Percentiles rank a stretch among this genome's conserved stretches.
Evolutionary conservation across 1,140 invertebrate genomes (phyloP).

Genomic region (Colletes latitarsis): DNA sequence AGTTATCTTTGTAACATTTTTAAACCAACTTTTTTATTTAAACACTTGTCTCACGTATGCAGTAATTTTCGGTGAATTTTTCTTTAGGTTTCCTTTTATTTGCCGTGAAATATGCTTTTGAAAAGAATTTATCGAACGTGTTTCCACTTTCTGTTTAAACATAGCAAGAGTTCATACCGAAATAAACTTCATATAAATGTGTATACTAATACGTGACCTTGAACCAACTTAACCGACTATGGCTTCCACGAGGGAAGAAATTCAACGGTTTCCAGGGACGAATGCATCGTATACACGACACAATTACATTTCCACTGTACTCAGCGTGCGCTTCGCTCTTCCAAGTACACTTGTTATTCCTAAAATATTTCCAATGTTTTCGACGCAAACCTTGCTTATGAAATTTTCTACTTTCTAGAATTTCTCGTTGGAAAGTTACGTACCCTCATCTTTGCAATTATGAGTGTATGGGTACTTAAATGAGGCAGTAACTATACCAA

Average conservation of each 20-base stretch:
- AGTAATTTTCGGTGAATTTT: too few species aligned
- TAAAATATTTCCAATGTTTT: background rate
- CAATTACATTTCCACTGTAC: slow-evolving; percentile 11
- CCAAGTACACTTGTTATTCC: background rate
- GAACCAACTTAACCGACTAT: slow-evolving; percentile 47
- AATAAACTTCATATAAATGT: background rate
- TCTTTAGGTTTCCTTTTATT: too few species aligned
- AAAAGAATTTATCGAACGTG: background rate
- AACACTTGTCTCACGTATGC: too few species aligned
- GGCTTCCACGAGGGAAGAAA: slow-evolving; percentile 47
- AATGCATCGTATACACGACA: slow-evolving; percentile 11
- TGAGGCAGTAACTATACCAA: background rate
- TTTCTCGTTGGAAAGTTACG: background rate
- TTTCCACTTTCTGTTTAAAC: background rate
- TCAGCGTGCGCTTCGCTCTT: background rate
- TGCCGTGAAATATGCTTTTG: too few species aligned
- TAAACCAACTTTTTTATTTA: too few species aligned
- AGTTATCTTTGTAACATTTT: background rate
- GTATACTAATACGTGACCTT: slow-evolving; percentile 41
- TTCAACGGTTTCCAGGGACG: slow-evolving; percentile 47
- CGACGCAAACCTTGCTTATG: background rate
- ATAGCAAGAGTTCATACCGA: background rate
- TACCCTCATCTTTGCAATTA: background rate
- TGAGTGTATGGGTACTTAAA: background rate
- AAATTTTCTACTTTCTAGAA: background rate